Evolutionary conservation across 2,797 vertebrate genomes (phyloP), one percentile per base, ranked within the genome.

Genomic region (Sebastes vulpes): DNA sequence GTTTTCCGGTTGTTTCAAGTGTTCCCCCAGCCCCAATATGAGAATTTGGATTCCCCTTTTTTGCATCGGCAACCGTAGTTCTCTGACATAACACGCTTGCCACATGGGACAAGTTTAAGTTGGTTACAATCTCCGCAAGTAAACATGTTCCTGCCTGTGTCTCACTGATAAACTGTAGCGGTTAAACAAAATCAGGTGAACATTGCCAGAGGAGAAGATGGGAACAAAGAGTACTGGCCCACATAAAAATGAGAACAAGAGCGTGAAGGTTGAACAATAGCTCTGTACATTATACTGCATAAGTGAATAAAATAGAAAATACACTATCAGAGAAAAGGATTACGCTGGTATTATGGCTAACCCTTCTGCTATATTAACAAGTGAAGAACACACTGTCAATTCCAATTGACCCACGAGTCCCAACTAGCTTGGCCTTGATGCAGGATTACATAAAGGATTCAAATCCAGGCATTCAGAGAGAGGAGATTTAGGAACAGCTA

Each of bases 381-480:
- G 60, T 76, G 38, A 86, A 63, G 65, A 84, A 70, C 60, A 68
- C 64, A 79, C 83, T 83, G 84, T 85, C 76, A 82, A 64, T 77
- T 90, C 21, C 74, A 84, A 67, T 58, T 86, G 76, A 91, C 72
- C 69, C 28, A 69, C 60, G 67, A 80, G 64, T 82, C 67, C 50
- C 71, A 84, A 84, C 80, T 72, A 75, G 71, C 72, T 81, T 77
- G 83, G 77, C 64, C 81, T 80, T 68, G 80, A 83, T 92, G 73
- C 46, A 76, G 84, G 75, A 90, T 93, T 91, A 93, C 77, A 87
- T 92, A 90, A 91, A 84, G 56, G 77, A 86, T 81, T 88, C 72
- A 87, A 92, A 86, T 80, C 53, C 81, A 90, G 77, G 63, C 84
- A 77, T 91, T 87, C 84, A 86, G 66, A 65, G 77, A 78, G 79